Evolutionary conservation across 2,797 vertebrate species (phyloP).

Genomic region (Parauchenoglanis ngamensis): DNA sequence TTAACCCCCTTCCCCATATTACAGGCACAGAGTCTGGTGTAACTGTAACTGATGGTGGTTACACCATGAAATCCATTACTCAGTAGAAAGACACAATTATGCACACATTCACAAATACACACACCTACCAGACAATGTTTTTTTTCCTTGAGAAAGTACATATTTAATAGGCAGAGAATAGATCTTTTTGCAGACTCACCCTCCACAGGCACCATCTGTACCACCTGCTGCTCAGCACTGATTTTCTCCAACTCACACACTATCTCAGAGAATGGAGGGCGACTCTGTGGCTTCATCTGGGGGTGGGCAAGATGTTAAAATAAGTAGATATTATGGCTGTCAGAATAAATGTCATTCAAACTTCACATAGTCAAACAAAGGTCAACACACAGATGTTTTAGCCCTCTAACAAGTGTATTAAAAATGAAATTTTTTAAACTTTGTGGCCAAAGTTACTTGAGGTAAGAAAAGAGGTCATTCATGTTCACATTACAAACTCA

Average conservation of each 20-base stretch:
- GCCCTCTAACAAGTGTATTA: neutral
- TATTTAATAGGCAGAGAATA: neutral
- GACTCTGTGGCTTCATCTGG: conserved; percentile 83
- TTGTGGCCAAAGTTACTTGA: neutral
- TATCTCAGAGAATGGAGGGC: conserved; percentile 87
- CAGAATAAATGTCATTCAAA: neutral
- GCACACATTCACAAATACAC: too few species aligned
- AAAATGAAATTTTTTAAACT: neutral
- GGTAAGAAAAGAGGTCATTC: neutral
- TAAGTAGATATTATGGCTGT: neutral
- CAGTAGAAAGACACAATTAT: neutral
- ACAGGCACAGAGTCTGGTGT: too few species aligned
- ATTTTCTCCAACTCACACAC: conserved; percentile 78
- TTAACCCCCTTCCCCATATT: neutral
- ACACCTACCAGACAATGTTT: neutral
- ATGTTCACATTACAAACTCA: neutral
- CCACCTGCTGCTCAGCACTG: conserved; percentile 53
- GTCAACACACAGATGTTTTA: neutral
- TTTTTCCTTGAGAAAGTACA: too few species aligned
- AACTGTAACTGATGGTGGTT: too few species aligned
- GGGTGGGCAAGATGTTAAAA: neutral
- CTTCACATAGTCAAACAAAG: neutral
- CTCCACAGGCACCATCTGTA: conserved; percentile 42
- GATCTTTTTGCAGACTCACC: conserved; percentile 55
- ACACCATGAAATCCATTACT: neutral